Evolutionary conservation across 2,888 invertebrate species (phyloP), one percentile per base, ranked within the genome.

Genomic region (Apamea crenata): DNA sequence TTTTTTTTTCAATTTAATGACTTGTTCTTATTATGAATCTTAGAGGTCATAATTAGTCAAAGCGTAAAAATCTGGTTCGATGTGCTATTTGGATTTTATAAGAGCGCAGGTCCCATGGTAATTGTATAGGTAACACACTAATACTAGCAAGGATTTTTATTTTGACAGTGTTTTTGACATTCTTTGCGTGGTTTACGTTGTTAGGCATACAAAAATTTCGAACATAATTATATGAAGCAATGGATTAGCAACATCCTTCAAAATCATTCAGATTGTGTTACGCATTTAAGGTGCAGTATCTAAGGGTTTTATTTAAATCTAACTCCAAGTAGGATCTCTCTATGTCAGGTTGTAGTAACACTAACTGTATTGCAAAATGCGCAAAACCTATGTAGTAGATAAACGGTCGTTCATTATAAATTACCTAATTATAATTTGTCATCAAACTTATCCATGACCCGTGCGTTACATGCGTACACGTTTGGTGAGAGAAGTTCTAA

Each of bases 371-470:
- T 82, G 44, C 70, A 71, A 66, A 36, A 73, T 47, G 29, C 14
- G 32, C 32, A n/a, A 10, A 18, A 50, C 14, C n/a, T 47, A 10
- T 4, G 74, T 70, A 77, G 10, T n/a, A 53, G 32, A 59, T 18
- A 6, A 74, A 81, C 80, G 56, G 69, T 47, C 50, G 32, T 68
- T 74, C 66, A 71, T 79, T 80, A 75, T 71, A 82, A 82, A 84
- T 86, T 86, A 75, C 80, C 82, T 81, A 68, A 74, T 86, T 81
- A 82, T 40, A n/a, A 72, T 80, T 77, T 77, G 74, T 70, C 82
- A 84, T 86, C 78, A 78, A 83, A 78, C 32, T 65, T 74, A 73
- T 81, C 82, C 88, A 81, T 91, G 91, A 90, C 91, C 88, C 76
- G 77, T 71, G 25, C 70, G 66, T 56, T 56, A n/a, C 73, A 59